Base-by-base conservation (phyloP, 2,797 vertebrate species). In the Chelon auratus region DNA sequence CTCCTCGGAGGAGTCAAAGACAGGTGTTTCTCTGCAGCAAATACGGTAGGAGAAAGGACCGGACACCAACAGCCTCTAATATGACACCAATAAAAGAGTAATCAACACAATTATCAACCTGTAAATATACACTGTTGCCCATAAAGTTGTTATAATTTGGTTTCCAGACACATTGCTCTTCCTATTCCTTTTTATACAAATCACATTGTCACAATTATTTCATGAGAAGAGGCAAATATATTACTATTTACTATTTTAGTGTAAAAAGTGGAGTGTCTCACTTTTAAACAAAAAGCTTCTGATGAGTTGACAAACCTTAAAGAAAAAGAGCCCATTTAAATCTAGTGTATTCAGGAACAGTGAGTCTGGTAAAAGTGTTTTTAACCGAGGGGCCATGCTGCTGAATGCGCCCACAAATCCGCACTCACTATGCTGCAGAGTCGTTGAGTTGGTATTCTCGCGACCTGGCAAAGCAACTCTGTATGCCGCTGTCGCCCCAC, bases 391-490 rank as follows among this genome's bases (percentile, higher is more conserved):
- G 11, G 18, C 18, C 9, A 37, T 15, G 55, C 40, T 33, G 54
- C 11, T 30, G 40, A 59, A 43, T n/a, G 3, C 17, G 48, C 24
- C 78, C 67, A 78, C n/a, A 75, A 40, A 69, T 63, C 61, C 45
- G 39, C 43, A 97, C 97, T 97, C 93, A 98, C 98, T 99, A 99
- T 86, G 97, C 98, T 11, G 98, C 98, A 0, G 98, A 99, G 90
- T 99, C 98, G 0, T 99, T 99, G 81, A 99, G 97, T 88, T 99
- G 98, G 93, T 99, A 99, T 85, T 99, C 98, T 76, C 98, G 93
- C 1, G 98, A 97, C 69, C 98, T 96, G 15, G 94, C 81, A 70
- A 99, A 99, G 90, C 98, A 99, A 72, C 92, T 94, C 93, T 98
- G 97, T 71, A 99, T 97, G 8, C 98, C 97, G 0, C 93, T 87